These are phyloP conservation scores for Thermophis baileyi DNA, from an alignment of 2,113 vertebrate species.

Conservation along the genomic window DNA sequence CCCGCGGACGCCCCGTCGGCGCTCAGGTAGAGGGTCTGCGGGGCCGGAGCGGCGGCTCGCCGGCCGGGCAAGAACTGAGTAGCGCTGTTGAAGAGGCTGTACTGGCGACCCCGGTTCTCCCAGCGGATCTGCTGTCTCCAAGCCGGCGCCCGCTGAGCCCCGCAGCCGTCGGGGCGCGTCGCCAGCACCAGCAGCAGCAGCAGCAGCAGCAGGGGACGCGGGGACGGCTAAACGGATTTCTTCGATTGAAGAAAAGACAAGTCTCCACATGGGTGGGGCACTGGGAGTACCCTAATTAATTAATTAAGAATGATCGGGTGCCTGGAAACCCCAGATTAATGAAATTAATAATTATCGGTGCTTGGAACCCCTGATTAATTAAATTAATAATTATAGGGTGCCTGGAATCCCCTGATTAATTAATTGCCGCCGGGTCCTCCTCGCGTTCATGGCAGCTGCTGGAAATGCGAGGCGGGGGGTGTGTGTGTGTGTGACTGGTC, in stretches of 20 bases:
- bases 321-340: too few species aligned
- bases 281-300: too few species aligned
- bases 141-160: conserved; percentile 29
- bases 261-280: fast-evolving
- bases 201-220: neutral
- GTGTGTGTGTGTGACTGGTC: too few species aligned
- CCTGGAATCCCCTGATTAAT: too few species aligned
- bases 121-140: conserved; percentile 70
- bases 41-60: neutral
- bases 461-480: too few species aligned
- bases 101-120: conserved; percentile 68
- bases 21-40: conserved; percentile 21
- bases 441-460: too few species aligned
- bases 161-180: conserved; percentile 45
- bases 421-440: too few species aligned
- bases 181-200: neutral
- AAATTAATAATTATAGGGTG: too few species aligned
- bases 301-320: too few species aligned
- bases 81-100: conserved; percentile 71
- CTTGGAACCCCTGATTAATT: too few species aligned
- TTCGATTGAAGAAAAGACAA: neutral
- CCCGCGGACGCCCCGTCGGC: neutral
- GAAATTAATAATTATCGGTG: too few species aligned
- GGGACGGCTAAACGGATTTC: neutral
- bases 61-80: conserved; percentile 59